Evolutionary conservation across 1,140 invertebrate species (phyloP).

Genomic region (Ceratina australensis): DNA sequence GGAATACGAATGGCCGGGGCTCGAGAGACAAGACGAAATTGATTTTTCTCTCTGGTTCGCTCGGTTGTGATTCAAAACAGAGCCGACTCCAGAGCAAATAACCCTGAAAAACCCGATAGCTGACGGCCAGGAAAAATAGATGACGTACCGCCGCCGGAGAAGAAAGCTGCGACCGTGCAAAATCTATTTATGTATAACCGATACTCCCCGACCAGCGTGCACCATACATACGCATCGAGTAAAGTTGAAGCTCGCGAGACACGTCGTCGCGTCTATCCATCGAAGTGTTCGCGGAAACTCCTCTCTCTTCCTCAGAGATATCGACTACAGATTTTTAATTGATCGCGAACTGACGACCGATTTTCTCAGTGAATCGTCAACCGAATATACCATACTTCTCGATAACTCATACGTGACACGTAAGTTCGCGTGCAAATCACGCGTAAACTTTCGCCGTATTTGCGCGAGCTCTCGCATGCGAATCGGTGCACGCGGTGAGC

Average conservation of each 20-base stretch:
- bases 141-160: constrained; percentile 26
- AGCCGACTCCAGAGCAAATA: constrained; percentile 32
- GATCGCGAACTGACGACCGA: not conserved
- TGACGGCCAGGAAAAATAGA: constrained; percentile 42
- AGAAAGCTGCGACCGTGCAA: constrained; percentile 53
- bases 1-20: not conserved
- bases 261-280: not conserved
- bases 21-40: constrained; percentile 1
- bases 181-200: constrained; percentile 63
- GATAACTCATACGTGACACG: no score
- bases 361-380: not conserved
- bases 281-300: not conserved
- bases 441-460: constrained; percentile 1
- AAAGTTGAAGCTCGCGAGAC: constrained; percentile 8
- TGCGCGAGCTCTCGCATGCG: not conserved
- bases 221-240: constrained; percentile 17
- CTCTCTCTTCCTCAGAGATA: not conserved
- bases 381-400: no score
- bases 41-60: not conserved
- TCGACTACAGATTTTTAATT: no score
- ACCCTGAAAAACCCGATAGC: constrained; percentile 50
- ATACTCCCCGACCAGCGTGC: constrained; percentile 38
- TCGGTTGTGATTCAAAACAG: constrained; percentile 30
- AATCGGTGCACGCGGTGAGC: not conserved
- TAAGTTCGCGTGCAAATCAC: constrained; percentile 1